phyloP scores from a whole-genome alignment of 2,888 invertebrate species.

The Hedychridium roseum region DNA sequence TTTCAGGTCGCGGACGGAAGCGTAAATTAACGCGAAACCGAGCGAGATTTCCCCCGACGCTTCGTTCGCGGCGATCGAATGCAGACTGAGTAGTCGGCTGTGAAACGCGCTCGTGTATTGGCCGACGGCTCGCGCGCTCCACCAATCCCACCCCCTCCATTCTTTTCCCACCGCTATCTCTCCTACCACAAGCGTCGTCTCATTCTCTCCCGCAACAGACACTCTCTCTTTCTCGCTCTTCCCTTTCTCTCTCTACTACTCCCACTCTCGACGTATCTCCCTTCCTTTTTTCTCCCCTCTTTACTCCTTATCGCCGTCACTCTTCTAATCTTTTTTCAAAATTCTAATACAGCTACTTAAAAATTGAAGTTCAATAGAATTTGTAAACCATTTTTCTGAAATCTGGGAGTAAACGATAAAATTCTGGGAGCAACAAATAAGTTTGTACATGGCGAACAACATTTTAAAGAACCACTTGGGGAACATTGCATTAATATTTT shows the following conservation, averaged over 20 bases:
- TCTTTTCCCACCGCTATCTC: constrained; percentile 23
- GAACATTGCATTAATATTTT: too few relatives aligned
- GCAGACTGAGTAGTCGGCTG: constrained; percentile 51
- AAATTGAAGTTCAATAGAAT: not conserved
- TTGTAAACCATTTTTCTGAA: not conserved
- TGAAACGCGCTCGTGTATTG: constrained; percentile 38
- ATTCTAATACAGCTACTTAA: too few relatives aligned
- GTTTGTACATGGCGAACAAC: not conserved
- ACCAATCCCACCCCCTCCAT: constrained; percentile 22
- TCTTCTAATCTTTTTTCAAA: too few relatives aligned
- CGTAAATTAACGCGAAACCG: not conserved
- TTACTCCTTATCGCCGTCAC: not conserved
- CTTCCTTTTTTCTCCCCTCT: not conserved
- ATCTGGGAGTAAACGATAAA: not conserved
- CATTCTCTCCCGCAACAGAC: constrained; percentile 14
- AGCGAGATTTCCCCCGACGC: constrained; percentile 36
- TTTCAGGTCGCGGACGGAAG: not conserved
- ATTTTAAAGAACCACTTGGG: not conserved
- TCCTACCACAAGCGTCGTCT: constrained; percentile 11
- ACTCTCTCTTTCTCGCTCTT: constrained; percentile 4
- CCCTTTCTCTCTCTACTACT: not conserved
- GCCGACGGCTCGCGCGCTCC: constrained; percentile 28
- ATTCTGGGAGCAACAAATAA: not conserved
- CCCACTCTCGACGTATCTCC: not conserved
- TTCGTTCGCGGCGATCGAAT: constrained; percentile 51